phyloP scores from a whole-genome alignment of 2,888 invertebrate genomes.

The Marasmarcha lunaedactyla region DNA sequence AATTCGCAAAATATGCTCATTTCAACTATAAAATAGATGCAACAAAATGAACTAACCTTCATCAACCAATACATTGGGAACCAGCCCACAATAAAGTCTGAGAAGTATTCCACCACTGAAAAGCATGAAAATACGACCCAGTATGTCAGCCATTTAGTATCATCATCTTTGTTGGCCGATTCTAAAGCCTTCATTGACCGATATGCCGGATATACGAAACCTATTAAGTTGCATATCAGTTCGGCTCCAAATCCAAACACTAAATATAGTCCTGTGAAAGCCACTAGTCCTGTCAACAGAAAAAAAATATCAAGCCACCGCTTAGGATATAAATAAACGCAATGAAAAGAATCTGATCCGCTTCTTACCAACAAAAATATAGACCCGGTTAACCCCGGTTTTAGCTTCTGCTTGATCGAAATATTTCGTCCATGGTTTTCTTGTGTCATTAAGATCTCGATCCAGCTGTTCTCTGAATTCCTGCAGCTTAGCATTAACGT shows the following conservation, averaged over 20 bases:
- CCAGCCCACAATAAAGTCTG: constrained; percentile 88
- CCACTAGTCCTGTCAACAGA: constrained; percentile 77
- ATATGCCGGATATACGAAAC: constrained; percentile 97
- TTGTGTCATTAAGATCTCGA: constrained; percentile 72
- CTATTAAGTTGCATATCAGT: constrained; percentile 94
- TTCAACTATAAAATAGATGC: no score
- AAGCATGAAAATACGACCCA: constrained; percentile 98
- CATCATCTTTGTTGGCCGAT: constrained; percentile 82
- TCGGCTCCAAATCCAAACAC: constrained; percentile 97
- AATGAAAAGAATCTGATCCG: constrained; percentile 18
- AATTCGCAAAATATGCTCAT: no score
- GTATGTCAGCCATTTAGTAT: constrained; percentile 98
- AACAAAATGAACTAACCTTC: constrained; percentile 88
- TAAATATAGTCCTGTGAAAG: constrained; percentile 87
- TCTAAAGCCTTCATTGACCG: constrained; percentile 89
- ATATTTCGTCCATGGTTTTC: constrained; percentile 78
- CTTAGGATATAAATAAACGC: constrained; percentile 65
- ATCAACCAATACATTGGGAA: constrained; percentile 96
- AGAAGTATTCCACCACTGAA: constrained; percentile 94
- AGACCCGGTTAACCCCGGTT: constrained; percentile 79
- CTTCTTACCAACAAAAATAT: constrained; percentile 81
- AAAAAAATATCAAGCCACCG: constrained; percentile 34
- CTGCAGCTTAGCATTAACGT: constrained; percentile 55
- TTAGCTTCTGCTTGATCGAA: constrained; percentile 77
- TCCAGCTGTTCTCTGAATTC: constrained; percentile 72